Percentiles rank a stretch among this genome's conserved stretches.
Conservation (phyloP, 2,797 vertebrate species). For the Characodon lateralis region DNA sequence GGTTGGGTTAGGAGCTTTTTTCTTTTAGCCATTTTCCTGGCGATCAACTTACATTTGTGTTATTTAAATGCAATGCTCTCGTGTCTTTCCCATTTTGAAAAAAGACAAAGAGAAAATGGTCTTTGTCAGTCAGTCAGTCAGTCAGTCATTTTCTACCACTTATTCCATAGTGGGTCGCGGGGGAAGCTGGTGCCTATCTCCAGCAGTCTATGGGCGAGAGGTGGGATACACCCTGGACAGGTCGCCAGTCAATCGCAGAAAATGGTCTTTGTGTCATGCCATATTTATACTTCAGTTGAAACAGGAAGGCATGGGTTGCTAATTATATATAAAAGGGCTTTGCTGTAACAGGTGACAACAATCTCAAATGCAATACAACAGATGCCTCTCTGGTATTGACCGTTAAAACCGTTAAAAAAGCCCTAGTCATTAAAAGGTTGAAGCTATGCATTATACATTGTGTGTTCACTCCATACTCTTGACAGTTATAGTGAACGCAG, state of each 20-base stretch:
- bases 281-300: background rate
- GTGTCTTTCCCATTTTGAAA: background rate
- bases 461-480: constrained; percentile 48
- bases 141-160: too few species aligned
- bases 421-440: constrained; percentile 23
- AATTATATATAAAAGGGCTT: background rate
- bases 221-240: too few species aligned
- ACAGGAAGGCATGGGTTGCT: background rate
- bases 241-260: too few species aligned
- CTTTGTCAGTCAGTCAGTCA: too few species aligned
- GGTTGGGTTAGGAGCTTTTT: background rate
- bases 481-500: constrained; percentile 56
- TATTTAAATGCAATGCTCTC: background rate
- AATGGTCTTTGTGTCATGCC: background rate
- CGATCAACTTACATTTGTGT: background rate
- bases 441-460: background rate
- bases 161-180: too few species aligned
- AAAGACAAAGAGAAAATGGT: background rate
- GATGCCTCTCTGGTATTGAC: background rate
- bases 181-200: too few species aligned
- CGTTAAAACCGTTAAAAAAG: constrained; percentile 11
- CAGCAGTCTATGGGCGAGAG: too few species aligned
- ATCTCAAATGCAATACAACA: too few species aligned
- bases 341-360: background rate
- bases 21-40: background rate